Percentiles rank a stretch among this genome's conserved stretches.
Evolutionary conservation across 2,113 vertebrate genomes (phyloP).

Genomic region (Entomyzon cyanotis): DNA sequence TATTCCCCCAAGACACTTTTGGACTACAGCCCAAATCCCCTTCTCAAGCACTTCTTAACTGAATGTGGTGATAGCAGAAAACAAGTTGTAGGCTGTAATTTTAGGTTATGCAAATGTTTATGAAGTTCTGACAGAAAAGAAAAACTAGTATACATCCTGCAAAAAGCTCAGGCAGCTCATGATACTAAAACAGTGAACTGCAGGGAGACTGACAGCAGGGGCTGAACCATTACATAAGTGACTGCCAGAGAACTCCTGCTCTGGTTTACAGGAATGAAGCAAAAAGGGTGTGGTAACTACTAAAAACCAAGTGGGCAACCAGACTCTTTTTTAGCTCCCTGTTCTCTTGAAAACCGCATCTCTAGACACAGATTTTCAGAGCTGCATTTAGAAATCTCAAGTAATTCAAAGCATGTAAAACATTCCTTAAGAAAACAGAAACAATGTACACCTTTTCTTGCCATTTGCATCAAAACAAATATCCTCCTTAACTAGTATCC

Average conservation of each 20-base stretch:
- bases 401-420: background rate
- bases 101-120: conserved; percentile 46
- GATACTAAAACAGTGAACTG: background rate
- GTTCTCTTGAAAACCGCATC: conserved; percentile 27
- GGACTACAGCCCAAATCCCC: background rate
- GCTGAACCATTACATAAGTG: conserved; percentile 12
- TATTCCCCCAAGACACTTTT: background rate
- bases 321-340: conserved; percentile 19
- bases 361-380: conserved; percentile 3
- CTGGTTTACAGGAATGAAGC: conserved; percentile 46
- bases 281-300: conserved; percentile 45
- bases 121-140: conserved; percentile 25
- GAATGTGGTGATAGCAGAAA: conserved; percentile 5
- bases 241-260: conserved; percentile 3
- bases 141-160: background rate
- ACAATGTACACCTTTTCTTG: background rate
- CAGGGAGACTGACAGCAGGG: background rate
- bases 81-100: background rate
- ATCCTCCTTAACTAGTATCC: background rate
- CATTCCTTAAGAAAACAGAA: background rate
- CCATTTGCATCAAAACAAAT: background rate
- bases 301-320: conserved; percentile 4
- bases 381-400: background rate
- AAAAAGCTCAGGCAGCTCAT: conserved; percentile 29
- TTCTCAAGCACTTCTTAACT: background rate